phyloP scores from a whole-genome alignment of 2,888 invertebrate species.

The Cerastis rubricosa region DNA sequence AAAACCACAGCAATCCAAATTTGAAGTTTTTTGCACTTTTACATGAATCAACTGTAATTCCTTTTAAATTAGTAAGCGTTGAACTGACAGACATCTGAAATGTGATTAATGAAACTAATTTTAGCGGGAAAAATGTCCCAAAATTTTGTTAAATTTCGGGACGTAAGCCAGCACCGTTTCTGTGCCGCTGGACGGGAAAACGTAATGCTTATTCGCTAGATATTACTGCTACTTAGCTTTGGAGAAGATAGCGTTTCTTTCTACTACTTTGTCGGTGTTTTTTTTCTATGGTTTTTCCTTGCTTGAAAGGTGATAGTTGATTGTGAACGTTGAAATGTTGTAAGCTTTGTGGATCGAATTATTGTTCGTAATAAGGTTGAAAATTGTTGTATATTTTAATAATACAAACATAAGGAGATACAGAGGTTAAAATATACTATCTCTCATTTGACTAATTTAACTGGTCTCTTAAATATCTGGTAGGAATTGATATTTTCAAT shows the following conservation, averaged over 20 bases:
- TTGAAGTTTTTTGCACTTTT: slow-evolving; percentile 29
- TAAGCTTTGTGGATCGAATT: neutral
- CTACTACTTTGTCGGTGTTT: slow-evolving; percentile 3
- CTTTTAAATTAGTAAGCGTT: slow-evolving; percentile 64
- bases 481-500: too few relatives aligned
- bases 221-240: slow-evolving; percentile 44
- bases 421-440: neutral
- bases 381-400: neutral
- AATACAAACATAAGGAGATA: neutral
- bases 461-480: too few relatives aligned
- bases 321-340: neutral
- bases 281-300: slow-evolving; percentile 4
- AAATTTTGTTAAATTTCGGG: slow-evolving; percentile 36
- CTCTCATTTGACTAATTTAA: neutral
- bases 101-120: slow-evolving; percentile 68
- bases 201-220: slow-evolving; percentile 50
- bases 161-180: slow-evolving; percentile 39
- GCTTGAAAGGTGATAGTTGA: slow-evolving; percentile 3
- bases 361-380: neutral
- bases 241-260: slow-evolving; percentile 33
- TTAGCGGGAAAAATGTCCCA: slow-evolving; percentile 54
- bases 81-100: slow-evolving; percentile 56
- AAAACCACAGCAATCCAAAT: neutral
- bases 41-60: slow-evolving; percentile 59
- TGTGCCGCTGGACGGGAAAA: slow-evolving; percentile 30